Conservation (phyloP, 2,888 invertebrate genomes). For the Nemotelus nigrinus region DNA sequence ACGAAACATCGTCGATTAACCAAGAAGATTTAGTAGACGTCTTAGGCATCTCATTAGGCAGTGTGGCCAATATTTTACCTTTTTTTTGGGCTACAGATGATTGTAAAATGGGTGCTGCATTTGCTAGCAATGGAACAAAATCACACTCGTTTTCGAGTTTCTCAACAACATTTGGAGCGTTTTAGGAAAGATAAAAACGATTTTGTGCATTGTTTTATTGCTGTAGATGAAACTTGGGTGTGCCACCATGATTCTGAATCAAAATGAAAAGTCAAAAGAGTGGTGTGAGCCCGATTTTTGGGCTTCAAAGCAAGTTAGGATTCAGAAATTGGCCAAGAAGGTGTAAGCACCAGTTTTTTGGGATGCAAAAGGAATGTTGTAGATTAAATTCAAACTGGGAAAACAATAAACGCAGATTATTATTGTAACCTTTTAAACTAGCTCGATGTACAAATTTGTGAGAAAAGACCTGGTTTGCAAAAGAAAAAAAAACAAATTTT, state of each 20-base stretch:
- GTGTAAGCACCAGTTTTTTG: not conserved
- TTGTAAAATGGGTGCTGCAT: not conserved
- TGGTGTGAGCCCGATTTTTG: not conserved
- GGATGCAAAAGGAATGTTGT: not conserved
- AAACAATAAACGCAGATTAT: conserved; percentile 5
- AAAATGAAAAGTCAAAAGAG: not conserved
- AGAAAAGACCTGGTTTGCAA: not conserved
- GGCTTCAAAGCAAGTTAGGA: not conserved
- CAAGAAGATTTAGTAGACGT: not conserved
- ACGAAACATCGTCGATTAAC: not conserved
- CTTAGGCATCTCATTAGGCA: not conserved
- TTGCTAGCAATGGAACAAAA: not conserved
- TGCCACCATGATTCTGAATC: not conserved
- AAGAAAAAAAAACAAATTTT: not conserved
- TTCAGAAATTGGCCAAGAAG: not conserved
- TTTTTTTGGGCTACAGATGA: no score
- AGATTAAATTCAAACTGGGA: not conserved
- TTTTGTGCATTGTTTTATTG: not conserved
- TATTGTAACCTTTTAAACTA: not conserved
- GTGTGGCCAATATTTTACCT: no score
- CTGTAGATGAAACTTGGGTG: not conserved
- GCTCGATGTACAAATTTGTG: not conserved
- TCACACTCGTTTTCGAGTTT: not conserved
- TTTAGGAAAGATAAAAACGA: not conserved
- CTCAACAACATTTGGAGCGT: not conserved